phyloP scores from a whole-genome alignment of 1,140 invertebrate species.

The Rhizoglyphus robini region DNA sequence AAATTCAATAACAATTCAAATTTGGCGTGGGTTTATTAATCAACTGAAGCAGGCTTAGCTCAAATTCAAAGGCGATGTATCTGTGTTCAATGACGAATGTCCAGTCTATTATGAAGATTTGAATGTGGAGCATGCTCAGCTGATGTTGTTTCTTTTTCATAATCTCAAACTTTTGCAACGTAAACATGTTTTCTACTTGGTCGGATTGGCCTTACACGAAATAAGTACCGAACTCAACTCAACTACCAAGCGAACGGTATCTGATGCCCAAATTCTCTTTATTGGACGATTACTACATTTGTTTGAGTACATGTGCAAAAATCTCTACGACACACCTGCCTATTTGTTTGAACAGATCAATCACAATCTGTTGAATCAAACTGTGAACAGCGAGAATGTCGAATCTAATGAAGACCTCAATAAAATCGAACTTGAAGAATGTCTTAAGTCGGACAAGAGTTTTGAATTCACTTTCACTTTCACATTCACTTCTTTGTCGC shows the following conservation, averaged over 20 bases:
- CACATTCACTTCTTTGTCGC: slow-evolving; percentile 3
- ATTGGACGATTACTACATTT: slow-evolving; percentile 67
- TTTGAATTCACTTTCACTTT: too few species aligned
- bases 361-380: slow-evolving; percentile 9
- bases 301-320: slow-evolving; percentile 88
- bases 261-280: slow-evolving; percentile 40
- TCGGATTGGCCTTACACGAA: slow-evolving; percentile 34
- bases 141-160: slow-evolving; percentile 84
- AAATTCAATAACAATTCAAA: slow-evolving; percentile 68
- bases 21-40: slow-evolving; percentile 74
- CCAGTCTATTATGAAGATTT: slow-evolving; percentile 46
- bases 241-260: slow-evolving; percentile 39
- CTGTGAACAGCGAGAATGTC: not conserved
- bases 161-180: slow-evolving; percentile 89
- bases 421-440: slow-evolving; percentile 1
- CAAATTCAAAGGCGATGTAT: slow-evolving; percentile 26
- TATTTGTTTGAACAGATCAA: slow-evolving; percentile 40
- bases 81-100: slow-evolving; percentile 28
- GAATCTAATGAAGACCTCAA: not conserved
- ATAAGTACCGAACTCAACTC: slow-evolving; percentile 22
- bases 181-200: slow-evolving; percentile 67
- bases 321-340: slow-evolving; percentile 63
- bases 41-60: slow-evolving; percentile 66
- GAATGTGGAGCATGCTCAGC: slow-evolving; percentile 87
- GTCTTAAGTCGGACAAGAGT: not conserved